Evolutionary conservation across 2,888 invertebrate species (phyloP), one percentile per base, ranked within the genome.

Genomic region (Melipona beecheii): DNA sequence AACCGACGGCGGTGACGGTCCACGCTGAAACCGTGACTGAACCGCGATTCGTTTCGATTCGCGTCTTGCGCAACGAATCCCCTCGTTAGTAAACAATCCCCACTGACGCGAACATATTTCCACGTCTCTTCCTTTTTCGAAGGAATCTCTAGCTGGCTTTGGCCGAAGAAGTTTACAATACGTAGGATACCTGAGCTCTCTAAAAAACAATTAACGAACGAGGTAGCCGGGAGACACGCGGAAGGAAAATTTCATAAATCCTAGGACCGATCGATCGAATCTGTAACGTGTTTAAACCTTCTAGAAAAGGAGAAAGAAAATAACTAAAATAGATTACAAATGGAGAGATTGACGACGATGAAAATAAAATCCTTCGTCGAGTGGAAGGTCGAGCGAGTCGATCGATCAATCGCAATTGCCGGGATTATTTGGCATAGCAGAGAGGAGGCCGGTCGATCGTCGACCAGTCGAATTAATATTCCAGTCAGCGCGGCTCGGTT

Each of bases 291-390:
- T 54, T 68, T 31, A 36, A 27, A 49, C 4, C 5, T 17, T 24
- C 13, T 19, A 11, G n/a, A n/a, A n/a, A 21, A 62, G 43, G 65
- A 36, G 52, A 43, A 31, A 15, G 54, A 27, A n/a, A 36, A 36
- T 62, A 70, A 68, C 75, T n/a, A n/a, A 65, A 85, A 87, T 74
- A 49, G 71, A 50, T 68, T 76, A 43, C 36, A n/a, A n/a, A n/a
- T n/a, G 19, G 54, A 56, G 70, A 70, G 81, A 82, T 82, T 31
- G 74, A 82, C 70, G 82, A 58, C 69, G 69, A 27, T 74, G 82
- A 24, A 43, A 81, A 81, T 75, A 24, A 65, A 70, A 82, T 81
- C 58, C 58, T 65, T 75, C 74, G 65, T 36, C 27, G 81, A 70
- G 24, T 78, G 56, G 78, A 80, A 43, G 43, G 1, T 24, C n/a